Evolutionary conservation across 1,140 invertebrate genomes (phyloP).

Genomic region (Sesamia nonagrioides): DNA sequence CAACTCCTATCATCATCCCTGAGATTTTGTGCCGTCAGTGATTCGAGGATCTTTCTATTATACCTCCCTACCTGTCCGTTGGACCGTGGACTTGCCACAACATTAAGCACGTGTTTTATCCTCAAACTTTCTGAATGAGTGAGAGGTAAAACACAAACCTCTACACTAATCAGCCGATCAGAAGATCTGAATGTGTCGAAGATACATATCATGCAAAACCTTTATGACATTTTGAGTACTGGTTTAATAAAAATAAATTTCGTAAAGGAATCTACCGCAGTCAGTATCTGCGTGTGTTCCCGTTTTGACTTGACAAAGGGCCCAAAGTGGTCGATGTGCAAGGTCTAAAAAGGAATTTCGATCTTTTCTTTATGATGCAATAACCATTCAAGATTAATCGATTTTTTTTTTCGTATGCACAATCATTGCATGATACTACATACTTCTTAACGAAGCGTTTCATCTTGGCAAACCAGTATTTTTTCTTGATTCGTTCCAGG

Average conservation of each 20-base stretch:
- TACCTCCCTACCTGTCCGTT: too few relatives aligned
- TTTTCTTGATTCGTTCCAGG: neutral
- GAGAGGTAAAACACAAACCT: too few relatives aligned
- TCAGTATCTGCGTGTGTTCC: conserved; percentile 52
- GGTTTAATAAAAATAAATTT: conserved; percentile 60
- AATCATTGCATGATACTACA: neutral
- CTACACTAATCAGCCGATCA: conserved; percentile 14
- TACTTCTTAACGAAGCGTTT: conserved; percentile 20
- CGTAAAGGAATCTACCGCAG: conserved; percentile 55
- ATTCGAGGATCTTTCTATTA: too few relatives aligned
- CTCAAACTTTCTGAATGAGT: neutral
- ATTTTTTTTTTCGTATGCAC: neutral
- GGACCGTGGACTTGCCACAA: too few relatives aligned
- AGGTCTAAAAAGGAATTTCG: neutral
- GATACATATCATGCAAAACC: conserved; percentile 57
- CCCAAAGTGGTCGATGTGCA: conserved; percentile 59
- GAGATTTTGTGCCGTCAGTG: too few relatives aligned
- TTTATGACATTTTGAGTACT: conserved; percentile 49
- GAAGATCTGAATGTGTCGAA: conserved; percentile 56
- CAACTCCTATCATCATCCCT: too few relatives aligned
- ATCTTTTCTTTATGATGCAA: neutral
- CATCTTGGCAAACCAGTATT: too few relatives aligned
- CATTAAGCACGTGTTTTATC: too few relatives aligned
- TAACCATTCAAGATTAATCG: neutral
- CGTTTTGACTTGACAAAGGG: conserved; percentile 54